These are phyloP conservation scores for Temnopleurus reevesii DNA, from an alignment of 53 echinoderm and acorn worm species.

Conservation along the genomic window DNA sequence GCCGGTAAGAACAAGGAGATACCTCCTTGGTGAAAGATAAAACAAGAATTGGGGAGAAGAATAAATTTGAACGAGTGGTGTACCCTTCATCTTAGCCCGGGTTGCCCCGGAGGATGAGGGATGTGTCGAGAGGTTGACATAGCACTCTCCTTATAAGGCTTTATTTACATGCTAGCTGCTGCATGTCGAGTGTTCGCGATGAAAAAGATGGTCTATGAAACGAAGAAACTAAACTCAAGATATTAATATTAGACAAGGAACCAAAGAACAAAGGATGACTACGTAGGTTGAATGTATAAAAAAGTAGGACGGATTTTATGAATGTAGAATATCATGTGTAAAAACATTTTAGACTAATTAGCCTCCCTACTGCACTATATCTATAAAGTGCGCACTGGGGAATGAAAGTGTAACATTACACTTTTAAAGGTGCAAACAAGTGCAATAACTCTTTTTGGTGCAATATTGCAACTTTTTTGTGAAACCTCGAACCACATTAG, in stretches of 20 bases:
- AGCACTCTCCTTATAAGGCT: slow-evolving; percentile 37
- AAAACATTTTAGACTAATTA: too few relatives aligned
- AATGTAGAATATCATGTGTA: too few relatives aligned
- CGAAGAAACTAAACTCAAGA: not conserved
- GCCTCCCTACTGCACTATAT: too few relatives aligned
- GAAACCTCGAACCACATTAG: too few relatives aligned
- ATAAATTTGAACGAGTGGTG: slow-evolving; percentile 35
- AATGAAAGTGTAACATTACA: too few relatives aligned
- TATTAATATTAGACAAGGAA: not conserved
- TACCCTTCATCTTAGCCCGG: not conserved
- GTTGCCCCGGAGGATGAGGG: slow-evolving; percentile 6
- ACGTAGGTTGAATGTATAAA: not conserved
- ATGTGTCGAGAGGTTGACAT: slow-evolving; percentile 23
- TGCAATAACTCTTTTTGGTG: too few relatives aligned
- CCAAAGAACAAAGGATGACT: not conserved
- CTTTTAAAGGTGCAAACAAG: too few relatives aligned
- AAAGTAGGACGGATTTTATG: too few relatives aligned
- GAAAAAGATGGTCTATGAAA: not conserved
- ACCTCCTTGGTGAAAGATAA: too few relatives aligned
- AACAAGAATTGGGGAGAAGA: not conserved
- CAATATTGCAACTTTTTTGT: too few relatives aligned
- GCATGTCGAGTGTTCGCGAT: not conserved
- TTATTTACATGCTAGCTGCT: slow-evolving; percentile 27
- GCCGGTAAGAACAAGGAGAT: not conserved
- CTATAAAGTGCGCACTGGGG: too few relatives aligned